Base-by-base conservation (phyloP, 2,797 vertebrate genomes). In the Selene dorsalis region DNA sequence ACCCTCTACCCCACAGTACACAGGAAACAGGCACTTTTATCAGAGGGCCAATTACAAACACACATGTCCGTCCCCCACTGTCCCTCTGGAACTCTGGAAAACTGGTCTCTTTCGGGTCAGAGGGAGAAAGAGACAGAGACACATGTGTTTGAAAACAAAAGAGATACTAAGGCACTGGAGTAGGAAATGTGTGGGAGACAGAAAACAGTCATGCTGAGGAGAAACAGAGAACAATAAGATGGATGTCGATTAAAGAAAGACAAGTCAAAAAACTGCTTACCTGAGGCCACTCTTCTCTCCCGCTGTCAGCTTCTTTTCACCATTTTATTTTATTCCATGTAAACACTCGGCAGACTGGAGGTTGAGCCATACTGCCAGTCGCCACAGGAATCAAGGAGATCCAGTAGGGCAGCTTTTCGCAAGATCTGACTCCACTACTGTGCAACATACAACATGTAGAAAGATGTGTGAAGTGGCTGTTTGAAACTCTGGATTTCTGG, bases 321-420 rank as follows among this genome's bases (percentile, higher is more conserved):
- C 59, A 81, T 79, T 55, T 55, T 20, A 69, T 57, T 67, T 71
- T 65, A 7, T 38, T 59, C 57, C 55, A 28, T 50, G 61, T 20
- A 55, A 65, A 71, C 63, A 45, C 24, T 41, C 38, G 14, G 28
- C 45, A n/a, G 56, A 38, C 41, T 55, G 58, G 6, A 22, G 71
- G 28, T 6, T 71, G 70, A 70, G 79, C 30, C 22, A 6, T 28
- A 4, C 67, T 24, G 28, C 7, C 60, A 69, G 73, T 32, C 58
- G 17, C 61, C 6, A 0, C 75, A 83, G 82, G 87, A 94, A 94
- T 94, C 90, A 91, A 76, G 93, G 22, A 57, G 53, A 93, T 77
- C 93, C 84, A 83, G 93, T 90, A 62, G 68, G 67, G 68, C 90
- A 68, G 75, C 91, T 92, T 90, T 89, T 13, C 56, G 28, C 6